Conservation (phyloP, 2,888 invertebrate species). For the Allacma fusca region DNA sequence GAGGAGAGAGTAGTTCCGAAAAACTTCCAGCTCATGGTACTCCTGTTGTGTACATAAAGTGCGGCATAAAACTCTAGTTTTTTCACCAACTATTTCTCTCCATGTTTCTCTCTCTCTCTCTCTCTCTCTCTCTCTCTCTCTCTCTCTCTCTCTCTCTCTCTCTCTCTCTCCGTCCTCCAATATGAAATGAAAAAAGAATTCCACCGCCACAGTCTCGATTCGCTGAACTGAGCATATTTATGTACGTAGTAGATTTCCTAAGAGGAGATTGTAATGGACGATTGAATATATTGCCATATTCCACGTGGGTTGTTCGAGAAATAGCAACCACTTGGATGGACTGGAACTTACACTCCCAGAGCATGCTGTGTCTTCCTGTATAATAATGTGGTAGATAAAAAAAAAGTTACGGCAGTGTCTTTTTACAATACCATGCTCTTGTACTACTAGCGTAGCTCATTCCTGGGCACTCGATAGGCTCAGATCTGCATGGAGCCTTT, state of each 20-base stretch:
- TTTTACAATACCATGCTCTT: background rate
- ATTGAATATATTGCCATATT: constrained; percentile 36
- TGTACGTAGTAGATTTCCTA: background rate
- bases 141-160: too few relatives aligned
- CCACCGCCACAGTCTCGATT: background rate
- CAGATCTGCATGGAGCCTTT: too few relatives aligned
- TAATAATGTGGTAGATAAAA: background rate
- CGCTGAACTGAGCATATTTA: background rate
- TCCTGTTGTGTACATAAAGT: too few relatives aligned
- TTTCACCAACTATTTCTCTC: too few relatives aligned
- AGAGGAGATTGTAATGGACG: constrained; percentile 17
- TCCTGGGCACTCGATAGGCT: too few relatives aligned
- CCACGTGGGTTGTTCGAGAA: background rate
- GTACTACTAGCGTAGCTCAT: background rate
- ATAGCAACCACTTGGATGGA: background rate
- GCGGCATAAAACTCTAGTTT: too few relatives aligned
- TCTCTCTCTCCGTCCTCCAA: too few relatives aligned
- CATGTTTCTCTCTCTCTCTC: too few relatives aligned
- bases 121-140: too few relatives aligned
- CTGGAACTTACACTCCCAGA: background rate
- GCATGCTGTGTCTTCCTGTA: background rate
- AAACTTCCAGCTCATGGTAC: background rate
- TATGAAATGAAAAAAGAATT: background rate
- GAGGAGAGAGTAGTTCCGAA: constrained; percentile 3
- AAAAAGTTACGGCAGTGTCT: background rate